Conservation (phyloP, 2,888 invertebrate genomes). For the Polymixis lichenea region DNA sequence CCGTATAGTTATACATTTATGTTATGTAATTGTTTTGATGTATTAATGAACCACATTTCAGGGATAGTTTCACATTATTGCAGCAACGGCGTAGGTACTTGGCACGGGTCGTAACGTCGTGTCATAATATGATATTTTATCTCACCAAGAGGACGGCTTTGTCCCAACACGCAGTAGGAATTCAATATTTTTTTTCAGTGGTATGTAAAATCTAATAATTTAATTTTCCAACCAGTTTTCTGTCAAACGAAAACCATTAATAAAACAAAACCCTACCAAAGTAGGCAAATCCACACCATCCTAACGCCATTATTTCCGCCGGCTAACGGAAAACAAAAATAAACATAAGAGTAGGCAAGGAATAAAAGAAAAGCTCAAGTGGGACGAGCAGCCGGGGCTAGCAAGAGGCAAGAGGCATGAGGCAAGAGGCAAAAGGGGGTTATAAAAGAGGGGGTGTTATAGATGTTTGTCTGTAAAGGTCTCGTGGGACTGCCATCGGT, state of each 20-base stretch:
- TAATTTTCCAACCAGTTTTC: background rate
- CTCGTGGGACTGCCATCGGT: slow-evolving; percentile 74
- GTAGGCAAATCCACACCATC: slow-evolving; percentile 72
- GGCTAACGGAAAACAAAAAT: slow-evolving; percentile 90
- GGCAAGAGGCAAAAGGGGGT: slow-evolving; percentile 58
- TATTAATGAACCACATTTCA: background rate
- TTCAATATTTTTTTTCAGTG: no score
- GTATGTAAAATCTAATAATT: background rate
- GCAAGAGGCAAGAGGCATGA: slow-evolving; percentile 75
- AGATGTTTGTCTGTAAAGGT: slow-evolving; percentile 68
- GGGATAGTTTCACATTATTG: background rate
- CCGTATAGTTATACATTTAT: background rate
- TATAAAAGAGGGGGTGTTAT: slow-evolving; percentile 63
- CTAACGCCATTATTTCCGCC: slow-evolving; percentile 86
- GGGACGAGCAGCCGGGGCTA: slow-evolving; percentile 86
- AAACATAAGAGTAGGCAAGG: slow-evolving; percentile 87
- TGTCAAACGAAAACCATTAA: background rate
- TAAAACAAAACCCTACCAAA: slow-evolving; percentile 15
- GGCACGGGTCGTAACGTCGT: background rate
- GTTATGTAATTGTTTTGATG: background rate
- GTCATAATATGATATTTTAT: background rate
- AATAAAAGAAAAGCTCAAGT: slow-evolving; percentile 89
- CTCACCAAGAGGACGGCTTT: background rate
- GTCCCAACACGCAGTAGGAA: no score
- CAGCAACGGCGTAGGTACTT: background rate